phyloP scores from a whole-genome alignment of 2,797 vertebrate genomes.

The Triplophysa yarkandensis region DNA sequence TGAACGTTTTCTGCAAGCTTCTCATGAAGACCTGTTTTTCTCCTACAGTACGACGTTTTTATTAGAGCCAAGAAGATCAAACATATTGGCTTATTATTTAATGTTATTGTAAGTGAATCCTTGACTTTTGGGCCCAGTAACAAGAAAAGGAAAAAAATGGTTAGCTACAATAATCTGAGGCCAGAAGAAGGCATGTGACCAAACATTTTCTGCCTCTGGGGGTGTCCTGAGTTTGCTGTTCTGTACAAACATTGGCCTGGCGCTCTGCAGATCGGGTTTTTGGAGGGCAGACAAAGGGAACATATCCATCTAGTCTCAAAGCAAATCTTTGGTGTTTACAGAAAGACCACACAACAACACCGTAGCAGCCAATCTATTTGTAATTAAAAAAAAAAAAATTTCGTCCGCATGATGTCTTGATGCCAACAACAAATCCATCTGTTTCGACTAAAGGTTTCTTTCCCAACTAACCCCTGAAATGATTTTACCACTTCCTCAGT shows the following conservation, averaged over 20 bases:
- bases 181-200: slow-evolving; percentile 56
- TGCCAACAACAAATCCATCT: slow-evolving; percentile 72
- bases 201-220: slow-evolving; percentile 53
- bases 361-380: slow-evolving; percentile 74
- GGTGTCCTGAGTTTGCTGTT: slow-evolving; percentile 58
- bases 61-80: slow-evolving; percentile 49
- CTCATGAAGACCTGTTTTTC: slow-evolving; percentile 66
- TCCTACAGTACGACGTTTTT: slow-evolving; percentile 68
- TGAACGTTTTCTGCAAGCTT: slow-evolving; percentile 54
- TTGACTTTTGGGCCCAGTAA: slow-evolving; percentile 64
- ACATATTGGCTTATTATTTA: slow-evolving; percentile 55
- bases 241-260: slow-evolving; percentile 66
- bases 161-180: slow-evolving; percentile 75
- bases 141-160: slow-evolving; percentile 66
- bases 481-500: slow-evolving; percentile 46
- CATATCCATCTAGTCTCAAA: slow-evolving; percentile 70
- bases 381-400: slow-evolving; percentile 70
- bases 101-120: slow-evolving; percentile 60
- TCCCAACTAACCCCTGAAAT: slow-evolving; percentile 52
- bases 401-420: slow-evolving; percentile 60
- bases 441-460: slow-evolving; percentile 65
- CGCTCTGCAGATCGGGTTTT: slow-evolving; percentile 64
- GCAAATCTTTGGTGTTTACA: slow-evolving; percentile 74
- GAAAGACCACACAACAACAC: slow-evolving; percentile 80
- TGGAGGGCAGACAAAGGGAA: slow-evolving; percentile 74